Conservation (phyloP, 2,888 invertebrate species). For the Trachelus stipa region DNA sequence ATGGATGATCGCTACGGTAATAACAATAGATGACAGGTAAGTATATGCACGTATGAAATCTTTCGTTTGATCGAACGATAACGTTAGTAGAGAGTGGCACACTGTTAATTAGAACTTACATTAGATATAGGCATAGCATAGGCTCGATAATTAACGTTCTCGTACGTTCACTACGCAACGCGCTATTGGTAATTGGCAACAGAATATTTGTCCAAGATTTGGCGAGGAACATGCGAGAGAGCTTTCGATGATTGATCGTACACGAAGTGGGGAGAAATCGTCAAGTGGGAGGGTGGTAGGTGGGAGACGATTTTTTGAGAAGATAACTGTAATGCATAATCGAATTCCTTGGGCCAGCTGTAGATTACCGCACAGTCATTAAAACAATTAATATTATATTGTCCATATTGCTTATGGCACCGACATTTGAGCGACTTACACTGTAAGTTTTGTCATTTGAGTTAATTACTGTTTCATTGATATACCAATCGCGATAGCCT, state of each 20-base stretch:
- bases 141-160: neutral
- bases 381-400: conserved; percentile 43
- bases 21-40: neutral
- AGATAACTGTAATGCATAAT: conserved; percentile 22
- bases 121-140: neutral
- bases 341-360: conserved; percentile 46
- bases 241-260: neutral
- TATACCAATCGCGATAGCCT: conserved; percentile 2
- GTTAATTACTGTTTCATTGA: neutral
- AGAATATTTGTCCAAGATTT: neutral
- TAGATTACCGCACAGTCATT: conserved; percentile 20
- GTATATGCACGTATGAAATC: neutral
- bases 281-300: neutral
- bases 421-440: conserved; percentile 50
- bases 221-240: neutral
- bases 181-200: neutral
- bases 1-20: neutral
- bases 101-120: neutral
- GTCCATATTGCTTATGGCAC: conserved; percentile 59
- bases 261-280: neutral
- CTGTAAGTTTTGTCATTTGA: conserved; percentile 1
- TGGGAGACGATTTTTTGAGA: neutral
- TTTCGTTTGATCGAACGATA: neutral
- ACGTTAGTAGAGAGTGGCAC: neutral
- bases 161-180: neutral